Conservation (phyloP, 2,113 vertebrate genomes). For the Motacilla alba region DNA sequence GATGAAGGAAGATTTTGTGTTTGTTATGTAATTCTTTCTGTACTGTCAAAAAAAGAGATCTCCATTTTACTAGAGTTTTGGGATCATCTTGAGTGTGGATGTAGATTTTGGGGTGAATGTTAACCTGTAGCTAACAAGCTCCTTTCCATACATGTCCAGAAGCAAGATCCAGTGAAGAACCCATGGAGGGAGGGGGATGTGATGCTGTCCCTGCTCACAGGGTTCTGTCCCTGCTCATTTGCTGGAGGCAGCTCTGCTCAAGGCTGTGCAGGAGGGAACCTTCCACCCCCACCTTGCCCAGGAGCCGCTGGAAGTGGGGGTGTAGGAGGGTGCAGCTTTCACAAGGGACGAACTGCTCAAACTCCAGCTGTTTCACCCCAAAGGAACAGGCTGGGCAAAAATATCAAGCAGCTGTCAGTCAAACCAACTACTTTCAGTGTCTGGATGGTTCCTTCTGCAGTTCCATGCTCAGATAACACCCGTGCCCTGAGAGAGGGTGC, state of each 20-base stretch:
- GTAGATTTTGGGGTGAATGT: neutral
- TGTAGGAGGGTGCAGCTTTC: neutral
- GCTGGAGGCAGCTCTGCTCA: neutral
- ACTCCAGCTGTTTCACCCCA: neutral
- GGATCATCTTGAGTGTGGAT: neutral
- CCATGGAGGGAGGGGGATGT: neutral
- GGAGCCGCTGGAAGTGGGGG: neutral
- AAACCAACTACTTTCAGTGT: neutral
- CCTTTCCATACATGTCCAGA: neutral
- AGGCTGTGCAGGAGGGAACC: neutral
- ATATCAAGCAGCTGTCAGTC: neutral
- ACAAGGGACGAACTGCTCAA: neutral
- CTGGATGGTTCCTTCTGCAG: neutral
- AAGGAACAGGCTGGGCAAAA: neutral
- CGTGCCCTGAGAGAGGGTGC: neutral
- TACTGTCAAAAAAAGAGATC: neutral
- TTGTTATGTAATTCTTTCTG: neutral
- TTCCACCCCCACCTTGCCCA: neutral
- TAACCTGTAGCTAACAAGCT: neutral
- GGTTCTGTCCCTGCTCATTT: accelerated
- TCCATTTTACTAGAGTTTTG: neutral
- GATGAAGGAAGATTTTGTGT: neutral
- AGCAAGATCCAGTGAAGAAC: neutral
- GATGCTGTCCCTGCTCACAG: neutral
- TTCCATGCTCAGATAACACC: neutral